These are phyloP conservation scores for Drosophila mimica DNA, from an alignment of 2,888 invertebrate species.

Conservation along the genomic window DNA sequence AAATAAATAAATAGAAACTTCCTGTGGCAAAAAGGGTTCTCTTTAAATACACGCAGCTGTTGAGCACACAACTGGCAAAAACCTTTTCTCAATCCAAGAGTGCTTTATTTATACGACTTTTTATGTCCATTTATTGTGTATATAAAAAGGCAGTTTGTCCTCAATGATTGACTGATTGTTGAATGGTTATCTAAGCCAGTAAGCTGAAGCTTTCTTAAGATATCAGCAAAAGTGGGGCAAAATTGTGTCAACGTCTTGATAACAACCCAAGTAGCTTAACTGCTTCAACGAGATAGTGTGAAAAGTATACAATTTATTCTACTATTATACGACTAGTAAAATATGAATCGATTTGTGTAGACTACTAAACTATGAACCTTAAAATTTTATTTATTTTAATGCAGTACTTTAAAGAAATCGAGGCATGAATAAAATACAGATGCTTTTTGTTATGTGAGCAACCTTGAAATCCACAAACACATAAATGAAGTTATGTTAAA, in stretches of 20 bases:
- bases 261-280: background rate
- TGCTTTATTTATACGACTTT: background rate
- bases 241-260: background rate
- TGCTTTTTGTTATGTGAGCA: background rate
- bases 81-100: background rate
- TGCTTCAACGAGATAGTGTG: background rate
- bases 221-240: background rate
- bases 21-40: slow-evolving; percentile 41
- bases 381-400: background rate
- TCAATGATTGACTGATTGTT: background rate
- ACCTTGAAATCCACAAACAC: no score
- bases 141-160: background rate
- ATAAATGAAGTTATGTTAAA: no score
- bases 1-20: slow-evolving; percentile 43
- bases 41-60: slow-evolving; percentile 41
- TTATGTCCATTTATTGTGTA: background rate
- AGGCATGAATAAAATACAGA: background rate
- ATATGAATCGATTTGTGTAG: background rate
- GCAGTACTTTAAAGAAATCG: background rate
- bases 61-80: background rate
- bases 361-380: background rate
- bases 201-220: background rate
- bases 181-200: background rate
- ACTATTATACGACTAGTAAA: background rate
- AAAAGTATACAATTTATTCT: background rate